These are phyloP conservation scores for Porites divaricata DNA, from an alignment of 92 coral and sea anemone genomes.

Conservation along the genomic window DNA sequence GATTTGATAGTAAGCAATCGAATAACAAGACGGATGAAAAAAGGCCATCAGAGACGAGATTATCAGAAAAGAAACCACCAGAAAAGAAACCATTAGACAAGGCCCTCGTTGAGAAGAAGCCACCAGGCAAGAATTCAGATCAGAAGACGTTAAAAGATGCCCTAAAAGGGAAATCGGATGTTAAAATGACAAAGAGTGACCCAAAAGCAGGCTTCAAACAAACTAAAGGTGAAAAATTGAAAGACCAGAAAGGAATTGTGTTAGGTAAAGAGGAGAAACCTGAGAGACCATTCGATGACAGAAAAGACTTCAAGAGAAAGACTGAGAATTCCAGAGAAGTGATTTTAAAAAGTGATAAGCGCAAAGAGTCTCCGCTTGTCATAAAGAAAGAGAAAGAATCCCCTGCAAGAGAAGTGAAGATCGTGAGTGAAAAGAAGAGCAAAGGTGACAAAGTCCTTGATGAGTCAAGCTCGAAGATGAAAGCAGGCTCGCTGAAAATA, in stretches of 20 bases:
- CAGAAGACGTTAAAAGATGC: slow-evolving; percentile 1
- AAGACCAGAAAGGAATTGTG: slow-evolving; percentile 2
- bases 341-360: slow-evolving; percentile 32
- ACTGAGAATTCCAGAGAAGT: slow-evolving; percentile 34
- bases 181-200: not conserved
- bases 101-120: not conserved
- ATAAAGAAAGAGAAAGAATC: slow-evolving; percentile 15
- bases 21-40: not conserved
- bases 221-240: slow-evolving; percentile 1
- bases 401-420: slow-evolving; percentile 39
- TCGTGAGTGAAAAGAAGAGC: slow-evolving; percentile 27
- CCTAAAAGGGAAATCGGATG: not conserved
- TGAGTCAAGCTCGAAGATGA: slow-evolving; percentile 26
- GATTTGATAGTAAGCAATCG: not conserved
- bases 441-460: slow-evolving; percentile 1
- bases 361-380: slow-evolving; percentile 12
- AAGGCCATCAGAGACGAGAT: not conserved
- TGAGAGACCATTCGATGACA: not conserved
- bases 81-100: not conserved
- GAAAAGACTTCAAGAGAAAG: slow-evolving; percentile 15
- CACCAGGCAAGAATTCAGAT: not conserved
- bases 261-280: slow-evolving; percentile 4
- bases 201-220: not conserved
- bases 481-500: slow-evolving; percentile 27
- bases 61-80: not conserved